Conservation (phyloP, 2,888 invertebrate species). For the Balanococcus diminutus region DNA sequence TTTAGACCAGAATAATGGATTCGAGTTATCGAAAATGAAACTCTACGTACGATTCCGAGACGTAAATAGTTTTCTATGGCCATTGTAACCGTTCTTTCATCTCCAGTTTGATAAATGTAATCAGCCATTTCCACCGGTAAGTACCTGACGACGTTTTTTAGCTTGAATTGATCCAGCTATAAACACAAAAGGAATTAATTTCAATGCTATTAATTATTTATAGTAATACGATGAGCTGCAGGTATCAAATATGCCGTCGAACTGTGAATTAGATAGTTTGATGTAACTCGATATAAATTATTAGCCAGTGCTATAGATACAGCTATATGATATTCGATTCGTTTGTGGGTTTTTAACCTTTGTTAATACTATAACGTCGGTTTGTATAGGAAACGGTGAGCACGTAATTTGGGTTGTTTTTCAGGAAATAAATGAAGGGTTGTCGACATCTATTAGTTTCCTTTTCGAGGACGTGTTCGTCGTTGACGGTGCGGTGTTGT, state of each 20-base stretch:
- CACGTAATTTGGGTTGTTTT: not conserved
- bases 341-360: conserved; percentile 15
- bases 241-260: not conserved
- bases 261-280: not conserved
- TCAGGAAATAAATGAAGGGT: conserved; percentile 4
- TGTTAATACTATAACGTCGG: too few relatives aligned
- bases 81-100: conserved; percentile 76
- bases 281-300: not conserved
- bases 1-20: not conserved
- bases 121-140: conserved; percentile 81
- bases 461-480: not conserved
- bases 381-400: not conserved
- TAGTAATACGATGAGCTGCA: not conserved
- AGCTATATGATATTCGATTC: not conserved
- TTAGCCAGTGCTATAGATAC: not conserved
- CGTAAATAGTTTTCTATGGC: conserved; percentile 79
- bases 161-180: not conserved
- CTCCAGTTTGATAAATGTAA: conserved; percentile 82
- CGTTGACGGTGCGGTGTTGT: too few relatives aligned
- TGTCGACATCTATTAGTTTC: conserved; percentile 7
- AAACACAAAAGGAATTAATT: not conserved
- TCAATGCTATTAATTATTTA: not conserved
- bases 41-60: conserved; percentile 72
- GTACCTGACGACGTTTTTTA: conserved; percentile 12
- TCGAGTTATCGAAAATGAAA: not conserved